Conservation (phyloP, 2,888 invertebrate species). For the Calliopum simillimum region DNA sequence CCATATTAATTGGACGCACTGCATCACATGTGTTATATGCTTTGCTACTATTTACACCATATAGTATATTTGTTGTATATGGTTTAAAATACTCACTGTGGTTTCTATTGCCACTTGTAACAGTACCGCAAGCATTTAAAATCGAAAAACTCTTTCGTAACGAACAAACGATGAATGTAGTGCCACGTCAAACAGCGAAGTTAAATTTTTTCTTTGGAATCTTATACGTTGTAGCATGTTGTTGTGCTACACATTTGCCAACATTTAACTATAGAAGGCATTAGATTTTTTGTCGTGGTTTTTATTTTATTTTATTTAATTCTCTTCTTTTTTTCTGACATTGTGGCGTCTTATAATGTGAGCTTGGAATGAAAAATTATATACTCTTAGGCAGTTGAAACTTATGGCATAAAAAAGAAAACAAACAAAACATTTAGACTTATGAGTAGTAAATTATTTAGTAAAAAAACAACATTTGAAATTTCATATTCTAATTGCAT, state of each 20-base stretch:
- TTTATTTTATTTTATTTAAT: too few relatives aligned
- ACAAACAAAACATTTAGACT: too few relatives aligned
- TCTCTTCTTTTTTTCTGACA: too few relatives aligned
- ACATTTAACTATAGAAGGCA: constrained; percentile 58
- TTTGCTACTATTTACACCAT: constrained; percentile 89
- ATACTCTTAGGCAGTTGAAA: too few relatives aligned
- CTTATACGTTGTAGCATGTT: constrained; percentile 87
- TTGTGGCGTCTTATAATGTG: too few relatives aligned
- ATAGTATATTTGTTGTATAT: constrained; percentile 88
- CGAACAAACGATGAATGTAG: constrained; percentile 80
- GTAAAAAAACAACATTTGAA: too few relatives aligned
- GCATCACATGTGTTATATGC: constrained; percentile 93
- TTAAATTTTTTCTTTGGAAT: constrained; percentile 92
- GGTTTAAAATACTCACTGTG: constrained; percentile 86
- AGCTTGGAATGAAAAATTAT: too few relatives aligned
- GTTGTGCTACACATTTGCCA: constrained; percentile 76
- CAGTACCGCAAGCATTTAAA: constrained; percentile 88
- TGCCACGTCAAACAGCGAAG: constrained; percentile 90
- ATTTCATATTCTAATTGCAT: too few relatives aligned
- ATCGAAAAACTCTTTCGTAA: constrained; percentile 90
- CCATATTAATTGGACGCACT: constrained; percentile 92
- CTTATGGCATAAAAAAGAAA: too few relatives aligned
- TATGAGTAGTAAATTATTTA: too few relatives aligned
- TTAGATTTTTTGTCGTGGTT: constrained; percentile 42
- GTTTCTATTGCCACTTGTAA: constrained; percentile 90